phyloP scores from a whole-genome alignment of 1,140 invertebrate species.

The Drusus annulatus region DNA sequence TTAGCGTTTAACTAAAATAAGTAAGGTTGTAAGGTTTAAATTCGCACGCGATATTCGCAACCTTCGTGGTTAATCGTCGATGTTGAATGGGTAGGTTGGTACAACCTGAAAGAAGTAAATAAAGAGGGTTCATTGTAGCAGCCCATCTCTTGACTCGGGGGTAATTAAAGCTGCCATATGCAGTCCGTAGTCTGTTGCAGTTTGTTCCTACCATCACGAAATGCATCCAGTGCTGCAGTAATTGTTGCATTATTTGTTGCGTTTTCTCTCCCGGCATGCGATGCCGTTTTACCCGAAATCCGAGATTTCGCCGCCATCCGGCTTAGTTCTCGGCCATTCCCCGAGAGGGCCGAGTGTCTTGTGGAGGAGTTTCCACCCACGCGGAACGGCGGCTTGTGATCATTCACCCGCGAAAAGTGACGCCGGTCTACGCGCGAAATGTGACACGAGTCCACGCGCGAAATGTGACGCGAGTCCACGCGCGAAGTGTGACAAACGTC shows the following conservation, averaged over 20 bases:
- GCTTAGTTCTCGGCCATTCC: conserved; percentile 41
- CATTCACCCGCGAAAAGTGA: background rate
- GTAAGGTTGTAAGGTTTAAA: background rate
- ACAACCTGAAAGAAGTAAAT: too few relatives aligned
- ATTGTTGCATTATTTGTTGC: conserved; percentile 24
- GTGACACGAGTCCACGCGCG: too few relatives aligned
- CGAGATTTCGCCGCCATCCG: conserved; percentile 18
- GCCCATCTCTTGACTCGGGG: conserved; percentile 18
- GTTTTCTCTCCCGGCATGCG: conserved; percentile 14
- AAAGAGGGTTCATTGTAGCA: background rate
- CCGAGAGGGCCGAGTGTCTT: conserved; percentile 16
- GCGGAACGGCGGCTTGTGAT: background rate
- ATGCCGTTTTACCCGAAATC: conserved; percentile 22
- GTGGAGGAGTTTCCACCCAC: background rate
- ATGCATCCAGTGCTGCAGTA: conserved; percentile 24
- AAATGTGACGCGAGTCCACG: too few relatives aligned
- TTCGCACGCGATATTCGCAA: background rate
- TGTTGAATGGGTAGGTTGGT: too few relatives aligned
- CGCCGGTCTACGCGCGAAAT: background rate
- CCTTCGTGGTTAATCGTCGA: too few relatives aligned
- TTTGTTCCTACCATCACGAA: conserved; percentile 15
- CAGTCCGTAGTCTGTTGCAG: conserved; percentile 14
- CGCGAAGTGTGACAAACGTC: too few relatives aligned
- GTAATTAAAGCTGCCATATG: conserved; percentile 30
- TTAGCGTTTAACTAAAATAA: background rate